Conservation (phyloP, 2,113 vertebrate genomes). For the Solea senegalensis region DNA sequence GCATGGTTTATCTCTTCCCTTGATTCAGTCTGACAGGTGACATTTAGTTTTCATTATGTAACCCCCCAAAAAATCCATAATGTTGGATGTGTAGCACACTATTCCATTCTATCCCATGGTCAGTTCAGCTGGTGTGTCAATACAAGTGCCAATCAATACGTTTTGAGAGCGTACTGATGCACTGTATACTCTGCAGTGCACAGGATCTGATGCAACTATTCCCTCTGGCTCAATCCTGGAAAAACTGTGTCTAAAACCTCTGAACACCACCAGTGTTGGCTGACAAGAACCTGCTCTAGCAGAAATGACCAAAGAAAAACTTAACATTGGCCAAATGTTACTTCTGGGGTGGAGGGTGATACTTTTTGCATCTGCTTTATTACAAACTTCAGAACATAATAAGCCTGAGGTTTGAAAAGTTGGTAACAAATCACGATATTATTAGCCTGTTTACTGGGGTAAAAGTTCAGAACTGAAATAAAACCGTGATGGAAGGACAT, state of each 20-base stretch:
- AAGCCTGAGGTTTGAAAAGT: too few species aligned
- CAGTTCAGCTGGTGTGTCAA: conserved; percentile 31
- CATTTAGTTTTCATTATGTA: conserved; percentile 52
- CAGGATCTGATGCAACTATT: conserved; percentile 15
- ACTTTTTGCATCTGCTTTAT: too few species aligned
- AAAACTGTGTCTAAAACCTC: too few species aligned
- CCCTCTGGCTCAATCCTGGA: not conserved
- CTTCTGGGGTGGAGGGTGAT: not conserved
- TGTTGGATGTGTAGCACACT: not conserved
- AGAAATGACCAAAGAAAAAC: conserved; percentile 4
- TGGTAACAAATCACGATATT: too few species aligned
- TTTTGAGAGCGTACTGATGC: conserved; percentile 2
- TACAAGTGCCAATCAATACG: conserved; percentile 29
- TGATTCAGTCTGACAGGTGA: conserved; percentile 36
- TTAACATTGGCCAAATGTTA: not conserved
- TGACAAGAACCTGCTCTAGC: not conserved
- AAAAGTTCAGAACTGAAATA: too few species aligned
- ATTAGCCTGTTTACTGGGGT: too few species aligned
- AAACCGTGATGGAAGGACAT: too few species aligned
- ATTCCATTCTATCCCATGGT: conserved; percentile 23
- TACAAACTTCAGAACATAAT: too few species aligned
- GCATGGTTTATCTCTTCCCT: conserved; percentile 1
- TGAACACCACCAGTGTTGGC: not conserved
- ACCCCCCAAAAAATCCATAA: conserved; percentile 44
- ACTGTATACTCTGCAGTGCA: not conserved